A percentile compares a stretch with the other conserved stretches of the same genome.
Conservation (phyloP, 53 echinoderm and acorn worm genomes). For the Luidia sarsii region DNA sequence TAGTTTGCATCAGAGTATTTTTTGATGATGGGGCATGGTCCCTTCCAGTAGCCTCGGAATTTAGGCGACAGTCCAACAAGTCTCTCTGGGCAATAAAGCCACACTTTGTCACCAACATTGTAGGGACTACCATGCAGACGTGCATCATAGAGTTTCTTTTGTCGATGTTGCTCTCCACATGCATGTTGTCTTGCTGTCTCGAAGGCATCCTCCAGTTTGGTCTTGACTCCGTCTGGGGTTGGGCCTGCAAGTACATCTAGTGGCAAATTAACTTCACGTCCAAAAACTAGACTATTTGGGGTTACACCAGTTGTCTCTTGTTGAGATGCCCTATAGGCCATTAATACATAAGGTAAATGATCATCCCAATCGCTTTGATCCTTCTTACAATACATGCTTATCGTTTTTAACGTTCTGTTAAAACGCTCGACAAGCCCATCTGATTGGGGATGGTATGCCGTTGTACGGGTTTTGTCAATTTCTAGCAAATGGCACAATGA, state of each 20-base stretch:
- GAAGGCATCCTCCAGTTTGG: neutral
- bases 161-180: neutral
- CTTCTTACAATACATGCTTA: too few species aligned
- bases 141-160: neutral
- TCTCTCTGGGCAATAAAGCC: constrained; percentile 10
- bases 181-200: neutral
- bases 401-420: constrained; percentile 13
- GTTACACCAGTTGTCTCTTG: constrained; percentile 6
- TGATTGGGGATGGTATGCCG: constrained; percentile 1
- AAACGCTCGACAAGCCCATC: constrained; percentile 31
- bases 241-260: neutral
- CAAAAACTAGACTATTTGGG: constrained; percentile 37
- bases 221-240: neutral
- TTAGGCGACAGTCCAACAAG: neutral
- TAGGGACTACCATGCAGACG: neutral
- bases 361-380: constrained; percentile 34
- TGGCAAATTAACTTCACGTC: constrained; percentile 17
- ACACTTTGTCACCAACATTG: neutral
- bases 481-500: constrained; percentile 22
- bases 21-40: constrained; percentile 14
- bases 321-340: constrained; percentile 12
- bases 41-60: constrained; percentile 12
- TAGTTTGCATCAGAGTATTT: constrained; percentile 17
- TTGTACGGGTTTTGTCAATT: constrained; percentile 18
- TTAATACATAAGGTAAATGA: constrained; percentile 9